Conservation (phyloP, 2,113 vertebrate species). For the Delphinus delphis region DNA sequence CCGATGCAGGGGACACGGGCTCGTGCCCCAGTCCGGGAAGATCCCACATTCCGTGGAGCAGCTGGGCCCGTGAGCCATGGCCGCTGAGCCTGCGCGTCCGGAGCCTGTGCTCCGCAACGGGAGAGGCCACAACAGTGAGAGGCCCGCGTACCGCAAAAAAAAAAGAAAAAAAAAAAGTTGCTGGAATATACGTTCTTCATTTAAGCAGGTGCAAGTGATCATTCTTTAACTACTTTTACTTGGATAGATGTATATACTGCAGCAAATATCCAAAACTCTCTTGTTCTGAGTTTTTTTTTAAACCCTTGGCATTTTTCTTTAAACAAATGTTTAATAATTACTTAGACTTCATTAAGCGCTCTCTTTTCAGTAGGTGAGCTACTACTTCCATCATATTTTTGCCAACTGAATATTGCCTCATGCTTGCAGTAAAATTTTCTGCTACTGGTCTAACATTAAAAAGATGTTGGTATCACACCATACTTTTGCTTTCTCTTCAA, state of each 20-base stretch:
- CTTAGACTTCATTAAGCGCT: background rate
- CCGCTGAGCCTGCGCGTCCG: too few relatives aligned
- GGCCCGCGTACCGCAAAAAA: too few relatives aligned
- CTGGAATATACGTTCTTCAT: background rate
- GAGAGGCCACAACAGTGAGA: too few relatives aligned
- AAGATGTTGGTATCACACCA: fast-evolving
- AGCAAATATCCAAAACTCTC: background rate
- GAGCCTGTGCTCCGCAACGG: too few relatives aligned
- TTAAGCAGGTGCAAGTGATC: background rate
- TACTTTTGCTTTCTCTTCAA: background rate
- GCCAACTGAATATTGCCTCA: background rate
- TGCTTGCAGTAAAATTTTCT: background rate
- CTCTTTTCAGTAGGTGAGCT: background rate
- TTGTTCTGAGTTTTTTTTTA: background rate
- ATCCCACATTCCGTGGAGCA: too few relatives aligned
- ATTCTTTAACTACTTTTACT: background rate
- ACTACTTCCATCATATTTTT: background rate
- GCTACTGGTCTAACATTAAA: background rate
- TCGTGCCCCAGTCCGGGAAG: too few relatives aligned
- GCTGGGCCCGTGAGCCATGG: too few relatives aligned
- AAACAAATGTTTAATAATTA: background rate
- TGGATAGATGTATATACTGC: background rate
- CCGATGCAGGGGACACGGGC: too few relatives aligned
- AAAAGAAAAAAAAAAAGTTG: background rate
- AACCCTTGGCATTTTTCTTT: background rate